Evolutionary conservation across 2,888 invertebrate species (phyloP), one percentile per base, ranked within the genome.

Genomic region (Clitarchus hookeri): DNA sequence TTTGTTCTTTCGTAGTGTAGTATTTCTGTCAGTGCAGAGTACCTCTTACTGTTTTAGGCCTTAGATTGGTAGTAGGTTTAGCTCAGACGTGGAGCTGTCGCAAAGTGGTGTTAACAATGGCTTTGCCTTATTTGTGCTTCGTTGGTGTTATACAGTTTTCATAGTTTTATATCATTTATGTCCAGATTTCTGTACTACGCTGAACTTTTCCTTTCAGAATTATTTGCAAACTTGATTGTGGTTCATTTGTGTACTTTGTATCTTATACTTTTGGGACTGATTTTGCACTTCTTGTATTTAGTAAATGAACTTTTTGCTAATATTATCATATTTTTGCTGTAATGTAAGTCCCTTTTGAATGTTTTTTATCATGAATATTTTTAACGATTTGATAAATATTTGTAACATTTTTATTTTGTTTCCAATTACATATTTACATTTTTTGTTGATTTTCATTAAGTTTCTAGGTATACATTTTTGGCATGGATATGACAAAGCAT

Each of bases 1-100:
- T 65, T 65, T 65, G n/a, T 65, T 65, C 65, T 65, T 8, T 65
- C 8, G 65, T 65, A 65, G n/a, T 65, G 65, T 65, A 65, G 65
- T 65, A 23, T 65, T 65, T 65, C n/a, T 65, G 65, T 65, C 65
- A 65, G 65, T 65, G 65, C 65, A 65, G 65, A 65, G 23, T 65
- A 65, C 65, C 65, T 65, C 65, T 65, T 65, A 65, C 65, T 65
- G 65, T 65, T 65, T 65, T 65, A 65, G 65, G 65, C n/a, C 65
- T 65, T 65, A 65, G 65, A 65, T 65, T 65, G 65, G 19, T 65
- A 65, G 65, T 65, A 65, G n/a, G 65, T n/a, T 65, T 65, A 65
- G 65, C 65, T 9, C 23, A 65, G n/a, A 65, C 23, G 11, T 6
- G 65, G 65, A 65, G 65, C n/a, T 65, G 65, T 65, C 65, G n/a